phyloP scores from a whole-genome alignment of 2,113 vertebrate genomes.

The Cavia porcellus region DNA sequence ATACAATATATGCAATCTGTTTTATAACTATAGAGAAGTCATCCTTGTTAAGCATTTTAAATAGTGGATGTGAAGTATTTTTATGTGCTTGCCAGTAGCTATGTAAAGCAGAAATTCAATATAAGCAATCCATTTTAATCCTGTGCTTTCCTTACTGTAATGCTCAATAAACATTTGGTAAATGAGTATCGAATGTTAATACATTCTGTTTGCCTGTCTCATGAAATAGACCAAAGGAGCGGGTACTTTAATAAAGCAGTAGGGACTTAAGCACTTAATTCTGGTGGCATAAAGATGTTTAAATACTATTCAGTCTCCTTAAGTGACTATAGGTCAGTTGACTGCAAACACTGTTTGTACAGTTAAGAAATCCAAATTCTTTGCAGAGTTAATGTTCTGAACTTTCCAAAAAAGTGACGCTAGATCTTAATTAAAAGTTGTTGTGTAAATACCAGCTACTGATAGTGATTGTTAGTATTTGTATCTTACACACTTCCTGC shows the following conservation, averaged over 20 bases:
- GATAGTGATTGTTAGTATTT: neutral
- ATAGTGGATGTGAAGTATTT: neutral
- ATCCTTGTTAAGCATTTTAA: neutral
- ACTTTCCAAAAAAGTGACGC: neutral
- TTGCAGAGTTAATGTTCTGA: neutral
- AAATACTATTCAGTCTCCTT: neutral
- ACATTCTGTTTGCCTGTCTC: conserved; percentile 60
- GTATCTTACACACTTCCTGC: neutral
- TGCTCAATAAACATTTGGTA: conserved; percentile 45
- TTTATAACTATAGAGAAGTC: conserved; percentile 1
- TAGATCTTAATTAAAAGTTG: neutral
- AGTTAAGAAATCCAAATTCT: conserved; percentile 50
- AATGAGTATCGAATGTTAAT: conserved; percentile 53
- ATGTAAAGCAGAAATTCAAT: conserved; percentile 19
- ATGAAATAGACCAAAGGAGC: conserved; percentile 12
- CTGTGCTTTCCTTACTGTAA: conserved; percentile 1
- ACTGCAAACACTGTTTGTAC: neutral
- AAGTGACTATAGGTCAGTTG: neutral
- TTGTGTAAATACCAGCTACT: neutral
- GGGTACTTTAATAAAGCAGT: neutral
- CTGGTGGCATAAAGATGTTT: neutral
- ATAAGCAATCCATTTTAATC: conserved; percentile 59
- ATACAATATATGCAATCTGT: neutral
- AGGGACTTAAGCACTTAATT: neutral
- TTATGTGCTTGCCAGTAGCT: neutral